A percentile compares a stretch with the other conserved stretches of the same genome.
Conservation (phyloP, 2,888 invertebrate genomes). For the Chrysolina oricalcia region DNA sequence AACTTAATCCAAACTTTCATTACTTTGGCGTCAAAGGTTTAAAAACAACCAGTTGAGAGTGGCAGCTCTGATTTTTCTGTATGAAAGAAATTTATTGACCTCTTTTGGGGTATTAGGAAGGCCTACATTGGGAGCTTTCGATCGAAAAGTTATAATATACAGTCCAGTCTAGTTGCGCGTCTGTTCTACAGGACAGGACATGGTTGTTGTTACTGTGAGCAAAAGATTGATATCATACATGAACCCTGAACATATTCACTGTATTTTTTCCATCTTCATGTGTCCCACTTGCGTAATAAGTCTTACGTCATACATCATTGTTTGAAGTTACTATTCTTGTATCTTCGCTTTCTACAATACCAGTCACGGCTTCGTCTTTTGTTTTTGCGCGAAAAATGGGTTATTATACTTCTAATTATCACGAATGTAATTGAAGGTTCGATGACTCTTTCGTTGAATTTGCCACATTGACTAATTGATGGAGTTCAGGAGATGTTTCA, state of each 20-base stretch:
- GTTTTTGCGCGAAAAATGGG: slow-evolving; percentile 23
- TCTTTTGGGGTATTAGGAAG: too few species aligned
- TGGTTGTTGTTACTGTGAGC: too few species aligned
- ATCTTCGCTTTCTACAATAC: slow-evolving; percentile 25
- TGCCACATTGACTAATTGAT: not conserved
- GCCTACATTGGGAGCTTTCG: too few species aligned
- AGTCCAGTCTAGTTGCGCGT: too few species aligned
- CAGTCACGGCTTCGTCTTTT: slow-evolving; percentile 20
- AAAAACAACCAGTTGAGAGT: too few species aligned
- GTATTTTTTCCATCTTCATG: not conserved
- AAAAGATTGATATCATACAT: not conserved
- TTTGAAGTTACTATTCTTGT: slow-evolving; percentile 11
- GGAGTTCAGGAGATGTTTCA: too few species aligned
- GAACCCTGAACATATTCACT: not conserved
- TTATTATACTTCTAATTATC: not conserved
- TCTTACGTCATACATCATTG: slow-evolving; percentile 18
- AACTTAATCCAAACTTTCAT: too few species aligned
- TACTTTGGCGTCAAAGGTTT: too few species aligned
- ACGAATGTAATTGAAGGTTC: not conserved
- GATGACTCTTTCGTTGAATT: not conserved
- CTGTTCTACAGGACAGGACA: too few species aligned
- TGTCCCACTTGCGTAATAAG: slow-evolving; percentile 5
- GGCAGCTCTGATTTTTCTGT: too few species aligned
- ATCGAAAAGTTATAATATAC: too few species aligned
- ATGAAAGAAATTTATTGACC: too few species aligned